Percentiles rank a stretch among this genome's conserved stretches.
Conservation (phyloP, 2,113 vertebrate species). For the Oncorhynchus clarkii region DNA sequence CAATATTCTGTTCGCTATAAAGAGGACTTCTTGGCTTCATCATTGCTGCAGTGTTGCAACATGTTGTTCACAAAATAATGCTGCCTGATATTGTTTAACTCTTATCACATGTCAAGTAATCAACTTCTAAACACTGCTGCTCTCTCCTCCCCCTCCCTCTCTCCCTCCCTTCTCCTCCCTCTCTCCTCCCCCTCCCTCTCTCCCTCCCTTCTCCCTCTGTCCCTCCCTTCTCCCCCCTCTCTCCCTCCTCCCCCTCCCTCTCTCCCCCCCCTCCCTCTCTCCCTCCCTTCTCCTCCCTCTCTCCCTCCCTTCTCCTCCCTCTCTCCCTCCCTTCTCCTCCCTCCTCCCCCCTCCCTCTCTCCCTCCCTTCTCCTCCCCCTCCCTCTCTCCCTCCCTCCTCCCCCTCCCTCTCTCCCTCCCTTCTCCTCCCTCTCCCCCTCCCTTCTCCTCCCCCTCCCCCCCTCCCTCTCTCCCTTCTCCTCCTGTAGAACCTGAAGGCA, state of each 20-base stretch:
- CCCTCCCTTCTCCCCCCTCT: no score
- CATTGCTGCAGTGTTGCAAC: slow-evolving; percentile 14
- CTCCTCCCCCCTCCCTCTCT: no score
- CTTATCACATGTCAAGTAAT: no score
- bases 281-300: not conserved
- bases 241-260: no score
- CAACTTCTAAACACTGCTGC: slow-evolving; percentile 34
- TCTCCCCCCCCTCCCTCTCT: not conserved
- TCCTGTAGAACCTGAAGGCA: slow-evolving; percentile 81
- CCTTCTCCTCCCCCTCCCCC: not conserved
- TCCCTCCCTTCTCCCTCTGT: slow-evolving; percentile 14
- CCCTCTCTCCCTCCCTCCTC: slow-evolving; percentile 3
- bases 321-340: not conserved
- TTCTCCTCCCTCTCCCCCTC: no score
- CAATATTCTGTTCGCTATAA: no score
- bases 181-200: not conserved
- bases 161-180: no score
- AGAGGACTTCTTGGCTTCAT: slow-evolving; percentile 3
- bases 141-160: not conserved
- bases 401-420: not conserved
- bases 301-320: no score
- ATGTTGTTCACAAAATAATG: not conserved
- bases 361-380: accelerated
- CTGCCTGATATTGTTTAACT: no score
- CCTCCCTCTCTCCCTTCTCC: not conserved